phyloP scores from a whole-genome alignment of 2,888 invertebrate species.

The Phytoseiulus persimilis region DNA sequence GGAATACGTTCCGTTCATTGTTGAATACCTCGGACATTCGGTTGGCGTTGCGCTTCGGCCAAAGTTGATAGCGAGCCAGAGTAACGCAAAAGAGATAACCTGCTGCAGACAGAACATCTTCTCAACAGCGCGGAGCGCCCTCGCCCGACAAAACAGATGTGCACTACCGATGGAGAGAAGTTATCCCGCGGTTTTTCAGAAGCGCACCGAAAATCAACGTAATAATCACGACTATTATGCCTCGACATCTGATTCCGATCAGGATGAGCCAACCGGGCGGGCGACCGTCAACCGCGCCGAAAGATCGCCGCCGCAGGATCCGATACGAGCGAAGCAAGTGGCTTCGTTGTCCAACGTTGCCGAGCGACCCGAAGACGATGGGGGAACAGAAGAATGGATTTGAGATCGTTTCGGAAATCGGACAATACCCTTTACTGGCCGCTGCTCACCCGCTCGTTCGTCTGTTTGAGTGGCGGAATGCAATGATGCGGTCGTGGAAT shows the following conservation, averaged over 20 bases:
- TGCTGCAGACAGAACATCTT: neutral
- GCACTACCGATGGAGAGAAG: neutral
- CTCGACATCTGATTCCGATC: neutral
- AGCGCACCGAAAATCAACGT: neutral
- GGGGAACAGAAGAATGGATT: neutral
- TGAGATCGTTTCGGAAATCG: neutral
- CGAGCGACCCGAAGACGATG: neutral
- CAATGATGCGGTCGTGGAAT: neutral
- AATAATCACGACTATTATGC: neutral
- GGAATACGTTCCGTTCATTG: neutral
- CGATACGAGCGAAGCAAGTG: neutral
- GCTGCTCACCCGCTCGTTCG: neutral
- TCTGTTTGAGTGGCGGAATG: neutral
- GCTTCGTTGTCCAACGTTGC: neutral
- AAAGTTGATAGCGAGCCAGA: neutral
- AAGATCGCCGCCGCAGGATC: neutral
- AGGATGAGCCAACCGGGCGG: neutral
- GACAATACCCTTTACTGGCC: neutral
- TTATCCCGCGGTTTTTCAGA: neutral
- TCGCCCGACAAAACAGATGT: neutral
- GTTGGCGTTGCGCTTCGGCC: neutral
- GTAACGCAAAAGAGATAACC: neutral
- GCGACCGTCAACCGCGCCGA: neutral
- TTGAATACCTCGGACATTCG: neutral
- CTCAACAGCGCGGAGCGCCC: neutral